Base-by-base conservation (phyloP, 2,113 vertebrate species). In the Lipotes vexillifer region DNA sequence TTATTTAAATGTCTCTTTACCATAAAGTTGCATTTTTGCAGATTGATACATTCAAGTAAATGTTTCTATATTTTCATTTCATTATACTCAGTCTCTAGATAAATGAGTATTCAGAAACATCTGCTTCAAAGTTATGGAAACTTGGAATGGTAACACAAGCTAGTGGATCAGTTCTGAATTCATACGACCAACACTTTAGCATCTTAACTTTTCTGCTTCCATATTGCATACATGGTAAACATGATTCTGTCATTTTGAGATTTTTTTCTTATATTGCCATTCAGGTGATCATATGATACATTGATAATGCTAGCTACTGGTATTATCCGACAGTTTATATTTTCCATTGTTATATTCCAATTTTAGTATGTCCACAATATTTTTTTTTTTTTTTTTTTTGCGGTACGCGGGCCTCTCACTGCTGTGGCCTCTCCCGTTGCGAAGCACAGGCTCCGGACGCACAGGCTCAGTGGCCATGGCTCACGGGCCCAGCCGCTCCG, bases 91-190 rank as follows among this genome's bases (percentile, higher is more conserved):
- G 52, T 85, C 59, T 88, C 87, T 89, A 92, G 77, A 93, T 81
- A 94, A 91, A 69, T 74, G 33, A 92, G 61, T 93, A 36, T 78
- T 97, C 83, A 57, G 81, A 75, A 95, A 84, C 69, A 96, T 78
- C 63, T 92, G 74, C 57, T 55, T 94, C 23, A 36, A 80, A 77
- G 63, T 86, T 81, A 72, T 13, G 11, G 7, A 88, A 55, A 86
- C 29, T 72, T 77, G 57, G 14, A 57, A 86, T 38, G 21, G 46
- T 49, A 25, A 29, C 21, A 31, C 6, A 8, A 17, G 20, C 10
- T 81, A 14, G 17, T 71, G 38, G 33, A 55, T 49, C 7, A 33
- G 8, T 61, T 72, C 17, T n/a, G 31, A 92, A 71, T 75, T 36
- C 14, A 17, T 9, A 23, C 6, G 0, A 13, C 7, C 57, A 23